These are phyloP conservation scores for Mesembrinibis cayennensis DNA, from an alignment of 2,113 vertebrate genomes.

Conservation along the genomic window DNA sequence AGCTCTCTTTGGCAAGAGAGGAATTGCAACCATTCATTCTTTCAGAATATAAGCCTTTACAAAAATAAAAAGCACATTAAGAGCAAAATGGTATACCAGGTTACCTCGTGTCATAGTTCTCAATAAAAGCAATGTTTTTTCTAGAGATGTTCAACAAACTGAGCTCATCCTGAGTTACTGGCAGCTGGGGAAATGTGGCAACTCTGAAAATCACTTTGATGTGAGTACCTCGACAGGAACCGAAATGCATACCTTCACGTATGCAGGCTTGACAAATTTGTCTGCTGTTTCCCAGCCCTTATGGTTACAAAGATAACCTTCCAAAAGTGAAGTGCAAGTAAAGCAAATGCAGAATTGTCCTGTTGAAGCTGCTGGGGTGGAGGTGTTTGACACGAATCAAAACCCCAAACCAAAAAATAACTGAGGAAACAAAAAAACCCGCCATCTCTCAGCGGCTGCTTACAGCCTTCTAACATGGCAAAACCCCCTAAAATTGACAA, in stretches of 20 bases:
- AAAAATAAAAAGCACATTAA: not conserved
- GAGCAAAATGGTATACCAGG: not conserved
- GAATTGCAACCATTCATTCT: not conserved
- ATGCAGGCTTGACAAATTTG: not conserved
- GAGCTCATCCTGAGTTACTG: not conserved
- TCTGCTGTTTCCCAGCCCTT: not conserved
- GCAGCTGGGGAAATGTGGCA: not conserved
- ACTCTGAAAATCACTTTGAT: not conserved
- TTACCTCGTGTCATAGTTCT: not conserved
- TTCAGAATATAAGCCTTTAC: not conserved
- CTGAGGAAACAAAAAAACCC: not conserved
- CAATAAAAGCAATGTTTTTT: not conserved
- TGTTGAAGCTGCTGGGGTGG: not conserved
- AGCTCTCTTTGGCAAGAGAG: not conserved
- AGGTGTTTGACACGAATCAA: conserved; percentile 18
- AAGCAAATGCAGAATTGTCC: not conserved
- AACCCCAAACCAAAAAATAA: not conserved
- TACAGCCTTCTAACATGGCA: not conserved
- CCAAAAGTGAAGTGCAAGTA: not conserved
- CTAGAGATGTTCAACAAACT: not conserved
- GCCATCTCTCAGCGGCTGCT: not conserved
- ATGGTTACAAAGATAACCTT: not conserved
- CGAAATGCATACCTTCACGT: not conserved
- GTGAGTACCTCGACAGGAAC: not conserved
- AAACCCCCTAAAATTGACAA: not conserved